These are phyloP conservation scores for Quadriops clusia DNA, from an alignment of 2,888 invertebrate genomes.

Conservation along the genomic window DNA sequence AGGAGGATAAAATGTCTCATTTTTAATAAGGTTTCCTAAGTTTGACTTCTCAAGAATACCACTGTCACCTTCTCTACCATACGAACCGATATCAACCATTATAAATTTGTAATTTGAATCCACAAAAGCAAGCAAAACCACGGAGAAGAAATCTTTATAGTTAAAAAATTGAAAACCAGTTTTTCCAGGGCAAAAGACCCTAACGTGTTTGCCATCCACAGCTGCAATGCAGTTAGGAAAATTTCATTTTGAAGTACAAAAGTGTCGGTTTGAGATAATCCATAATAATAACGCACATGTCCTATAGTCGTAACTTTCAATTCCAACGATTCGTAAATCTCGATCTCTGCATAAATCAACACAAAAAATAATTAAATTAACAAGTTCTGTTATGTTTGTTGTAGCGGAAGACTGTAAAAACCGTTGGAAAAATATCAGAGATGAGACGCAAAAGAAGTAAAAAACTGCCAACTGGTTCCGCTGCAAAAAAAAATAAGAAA, in stretches of 20 bases:
- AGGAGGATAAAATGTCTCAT: constrained; percentile 8
- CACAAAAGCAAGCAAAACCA: constrained; percentile 6
- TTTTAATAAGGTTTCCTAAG: constrained; percentile 6
- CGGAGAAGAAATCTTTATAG: constrained; percentile 6
- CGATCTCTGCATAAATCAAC: neutral
- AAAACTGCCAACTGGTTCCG: constrained; percentile 1
- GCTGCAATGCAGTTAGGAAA: constrained; percentile 2
- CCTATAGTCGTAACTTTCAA: neutral
- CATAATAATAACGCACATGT: too few species aligned
- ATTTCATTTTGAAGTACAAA: too few species aligned
- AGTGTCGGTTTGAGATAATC: too few species aligned
- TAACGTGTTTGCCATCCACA: neutral
- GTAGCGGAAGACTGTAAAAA: constrained; percentile 4
- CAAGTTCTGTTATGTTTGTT: constrained; percentile 2
- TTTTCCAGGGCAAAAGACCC: constrained; percentile 1
- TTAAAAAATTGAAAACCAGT: neutral
- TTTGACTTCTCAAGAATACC: constrained; percentile 7
- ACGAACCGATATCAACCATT: constrained; percentile 8
- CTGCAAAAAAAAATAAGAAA: neutral
- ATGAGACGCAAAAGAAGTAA: neutral
- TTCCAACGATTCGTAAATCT: neutral
- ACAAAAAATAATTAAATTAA: neutral
- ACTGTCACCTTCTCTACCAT: constrained; percentile 9
- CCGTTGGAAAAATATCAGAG: constrained; percentile 2
- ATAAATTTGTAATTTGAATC: constrained; percentile 9